Base-by-base conservation (phyloP, 2,888 invertebrate genomes). In the Phlogophora meticulosa region DNA sequence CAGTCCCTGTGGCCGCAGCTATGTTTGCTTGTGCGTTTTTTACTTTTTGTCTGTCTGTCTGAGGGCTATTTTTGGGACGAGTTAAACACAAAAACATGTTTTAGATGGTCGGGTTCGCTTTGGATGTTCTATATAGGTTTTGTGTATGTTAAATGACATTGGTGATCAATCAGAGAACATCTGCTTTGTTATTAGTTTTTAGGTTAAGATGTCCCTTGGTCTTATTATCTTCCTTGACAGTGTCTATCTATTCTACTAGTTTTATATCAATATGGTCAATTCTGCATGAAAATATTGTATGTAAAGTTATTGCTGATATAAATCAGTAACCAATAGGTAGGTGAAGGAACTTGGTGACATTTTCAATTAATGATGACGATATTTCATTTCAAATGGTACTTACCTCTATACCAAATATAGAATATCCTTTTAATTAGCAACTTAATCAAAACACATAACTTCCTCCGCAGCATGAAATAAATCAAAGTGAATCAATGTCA, bases 31-130 rank as follows among this genome's bases (percentile, higher is more conserved):
- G 1, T 59, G 51, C 7, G 76, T 87, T 84, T 87, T 87, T 80
- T 78, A 77, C 84, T 88, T 87, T 88, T 88, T 87, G 86, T 85
- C 74, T 80, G 86, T 84, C 85, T 82, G 81, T 72, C 82, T 80
- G 80, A 59, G 43, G 46, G 80, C 80, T 87, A 87, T 88, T 86
- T 87, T 85, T 79, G 78, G 83, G 77, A 74, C 71, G 81, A 46
- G 38, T 53, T 56, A 60, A 75, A 72, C 73, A 80, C 72, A 82
- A 71, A 81, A 87, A 87, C 88, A 79, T 58, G 86, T 87, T 85
- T 77, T 76, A 70, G 72, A 70, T 69, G 61, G 68, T 75, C 76
- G 84, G 76, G 62, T 79, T 76, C 63, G 62, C 42, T 79, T 78
- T 65, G 67, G 58, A 34, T 63, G 52, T 60, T 81, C 59, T 63